Percentiles rank a stretch among this genome's conserved stretches.
These are phyloP conservation scores for Calameuta pallipes DNA, from an alignment of 2,888 invertebrate species.

Conservation along the genomic window DNA sequence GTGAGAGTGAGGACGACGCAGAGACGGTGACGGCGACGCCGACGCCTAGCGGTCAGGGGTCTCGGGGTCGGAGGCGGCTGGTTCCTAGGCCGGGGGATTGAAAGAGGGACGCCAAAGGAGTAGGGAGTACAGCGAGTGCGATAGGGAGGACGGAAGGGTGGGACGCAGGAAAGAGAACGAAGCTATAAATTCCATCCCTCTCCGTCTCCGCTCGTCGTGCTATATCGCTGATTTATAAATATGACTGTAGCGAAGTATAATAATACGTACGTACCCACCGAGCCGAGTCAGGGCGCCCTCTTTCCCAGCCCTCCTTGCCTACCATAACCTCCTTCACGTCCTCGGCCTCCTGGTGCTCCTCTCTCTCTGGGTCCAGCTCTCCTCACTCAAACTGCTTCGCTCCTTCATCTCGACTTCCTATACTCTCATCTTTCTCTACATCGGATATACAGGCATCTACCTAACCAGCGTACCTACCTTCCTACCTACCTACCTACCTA, in stretches of 20 bases:
- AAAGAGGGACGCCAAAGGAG: slow-evolving; percentile 22
- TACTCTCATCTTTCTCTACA: slow-evolving; percentile 23
- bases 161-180: slow-evolving; percentile 66
- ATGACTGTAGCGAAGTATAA: slow-evolving; percentile 67
- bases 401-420: slow-evolving; percentile 5
- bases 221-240: slow-evolving; percentile 69
- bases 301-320: slow-evolving; percentile 13
- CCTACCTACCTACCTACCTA: neutral
- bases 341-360: slow-evolving; percentile 7
- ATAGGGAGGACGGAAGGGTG: slow-evolving; percentile 54
- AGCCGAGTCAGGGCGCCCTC: slow-evolving; percentile 42
- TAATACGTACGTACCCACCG: slow-evolving; percentile 62
- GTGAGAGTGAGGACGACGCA: slow-evolving; percentile 13
- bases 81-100: slow-evolving; percentile 4
- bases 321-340: slow-evolving; percentile 21
- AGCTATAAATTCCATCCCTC: slow-evolving; percentile 65
- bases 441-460: slow-evolving; percentile 33
- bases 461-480: slow-evolving; percentile 28
- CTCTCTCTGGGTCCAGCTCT: slow-evolving; percentile 15
- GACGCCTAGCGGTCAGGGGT: slow-evolving; percentile 14
- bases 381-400: slow-evolving; percentile 21
- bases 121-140: slow-evolving; percentile 46
- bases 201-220: slow-evolving; percentile 62
- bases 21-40: slow-evolving; percentile 17
- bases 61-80: slow-evolving; percentile 1